Base-by-base conservation (phyloP, 2,888 invertebrate genomes). In the Drosophila neotestacea region DNA sequence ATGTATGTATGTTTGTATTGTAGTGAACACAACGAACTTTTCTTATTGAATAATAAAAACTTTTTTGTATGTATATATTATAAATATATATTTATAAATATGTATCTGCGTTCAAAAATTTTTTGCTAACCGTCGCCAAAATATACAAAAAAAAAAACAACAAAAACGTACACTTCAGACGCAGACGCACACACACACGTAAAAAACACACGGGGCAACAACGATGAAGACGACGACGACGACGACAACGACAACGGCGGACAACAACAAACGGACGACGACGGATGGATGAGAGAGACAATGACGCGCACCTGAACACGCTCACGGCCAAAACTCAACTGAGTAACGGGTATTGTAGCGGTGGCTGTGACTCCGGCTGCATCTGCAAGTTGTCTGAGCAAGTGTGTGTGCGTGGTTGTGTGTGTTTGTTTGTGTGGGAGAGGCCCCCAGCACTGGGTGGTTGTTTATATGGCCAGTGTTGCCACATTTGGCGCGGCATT, bases 291-390 rank as follows among this genome's bases (percentile, higher is more conserved):
- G 39, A 28, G 59, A 38, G 22, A 52, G 39, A 70, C 56, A 52
- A 58, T 51, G 52, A 56, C 38, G 63, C 64, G 64, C 76, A 81
- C 76, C 79, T 69, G 67, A 75, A 72, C 80, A 75, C 83, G 79
- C 76, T 79, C 79, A 79, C 79, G 79, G 82, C 62, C 79, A 79
- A 79, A 82, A 79, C 79, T 79, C 79, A 82, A 79, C 79, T 79
- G 79, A 78, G 78, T 64, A 72, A 50, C 77, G 64, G 77, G 42
- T 68, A 62, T 27, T 59, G 36, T 65, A 41, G 69, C 79, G 69
- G 71, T 64, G 75, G 59, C 69, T 59, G 63, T 52, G 48, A 41
- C 72, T 59, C 56, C 77, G 81, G 58, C 54, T 77, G 73, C 77
- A 72, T 75, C 77, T 77, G 77, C 77, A 74, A 80, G 65, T 77